Evolutionary conservation across 2,888 invertebrate genomes (phyloP).

Genomic region (Anorthoa munda): DNA sequence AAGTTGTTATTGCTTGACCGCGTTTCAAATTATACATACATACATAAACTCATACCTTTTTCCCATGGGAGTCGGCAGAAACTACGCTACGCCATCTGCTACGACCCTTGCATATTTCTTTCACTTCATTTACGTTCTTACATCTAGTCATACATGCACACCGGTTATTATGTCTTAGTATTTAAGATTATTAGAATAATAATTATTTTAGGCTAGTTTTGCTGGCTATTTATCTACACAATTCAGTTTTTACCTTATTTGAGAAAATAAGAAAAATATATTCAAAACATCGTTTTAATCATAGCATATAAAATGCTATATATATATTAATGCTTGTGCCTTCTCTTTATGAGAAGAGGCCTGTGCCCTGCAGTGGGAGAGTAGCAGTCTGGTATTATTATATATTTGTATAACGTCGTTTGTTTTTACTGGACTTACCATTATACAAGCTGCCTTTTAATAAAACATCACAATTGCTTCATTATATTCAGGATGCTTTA

Average conservation of each 20-base stretch:
- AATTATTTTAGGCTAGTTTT: conserved; percentile 50
- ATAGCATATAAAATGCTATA: neutral
- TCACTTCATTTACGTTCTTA: too few relatives aligned
- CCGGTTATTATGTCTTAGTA: neutral
- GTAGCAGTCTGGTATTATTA: too few relatives aligned
- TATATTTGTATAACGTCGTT: neutral
- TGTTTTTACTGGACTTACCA: neutral
- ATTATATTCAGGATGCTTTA: neutral
- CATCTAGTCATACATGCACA: too few relatives aligned
- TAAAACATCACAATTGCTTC: neutral
- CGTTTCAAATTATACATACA: neutral
- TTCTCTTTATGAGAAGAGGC: too few relatives aligned
- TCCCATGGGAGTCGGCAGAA: too few relatives aligned
- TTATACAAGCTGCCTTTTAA: neutral
- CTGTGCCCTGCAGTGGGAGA: too few relatives aligned
- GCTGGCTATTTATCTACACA: conserved; percentile 50
- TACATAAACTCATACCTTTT: too few relatives aligned
- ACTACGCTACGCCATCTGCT: too few relatives aligned
- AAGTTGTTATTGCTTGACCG: conserved; percentile 16
- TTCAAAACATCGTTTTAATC: conserved; percentile 37
- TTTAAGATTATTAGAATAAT: neutral
- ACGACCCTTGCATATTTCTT: too few relatives aligned
- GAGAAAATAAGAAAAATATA: conserved; percentile 32
- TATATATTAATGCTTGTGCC: too few relatives aligned
- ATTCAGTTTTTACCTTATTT: conserved; percentile 18